phyloP scores from a whole-genome alignment of 1,140 invertebrate species.

The Cylas formicarius region DNA sequence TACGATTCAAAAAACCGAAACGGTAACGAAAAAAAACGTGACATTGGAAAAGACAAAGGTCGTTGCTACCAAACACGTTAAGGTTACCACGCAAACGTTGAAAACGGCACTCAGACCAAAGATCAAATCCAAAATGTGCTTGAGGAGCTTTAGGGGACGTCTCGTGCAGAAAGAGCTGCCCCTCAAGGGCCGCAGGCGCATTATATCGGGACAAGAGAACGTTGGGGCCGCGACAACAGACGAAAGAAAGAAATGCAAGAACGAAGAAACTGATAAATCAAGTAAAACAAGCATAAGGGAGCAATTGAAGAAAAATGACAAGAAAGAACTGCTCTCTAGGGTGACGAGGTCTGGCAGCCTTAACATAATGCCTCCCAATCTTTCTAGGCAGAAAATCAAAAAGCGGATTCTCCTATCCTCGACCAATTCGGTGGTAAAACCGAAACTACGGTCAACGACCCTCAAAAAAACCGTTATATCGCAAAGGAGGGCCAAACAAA shows the following conservation, averaged over 20 bases:
- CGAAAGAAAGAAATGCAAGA: conserved; percentile 17
- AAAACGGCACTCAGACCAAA: conserved; percentile 28
- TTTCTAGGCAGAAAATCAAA: conserved; percentile 25
- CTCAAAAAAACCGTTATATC: conserved; percentile 25
- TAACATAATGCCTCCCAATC: conserved; percentile 11
- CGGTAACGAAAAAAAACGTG: conserved; percentile 30
- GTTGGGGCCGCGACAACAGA: conserved; percentile 7
- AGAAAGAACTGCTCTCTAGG: too few relatives aligned
- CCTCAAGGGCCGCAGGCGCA: conserved; percentile 22
- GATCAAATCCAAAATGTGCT: conserved; percentile 39
- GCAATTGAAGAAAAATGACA: not conserved
- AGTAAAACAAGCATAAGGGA: not conserved
- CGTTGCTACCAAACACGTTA: conserved; percentile 36
- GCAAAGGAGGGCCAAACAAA: conserved; percentile 18
- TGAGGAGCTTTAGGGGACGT: conserved; percentile 37
- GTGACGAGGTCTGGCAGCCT: conserved; percentile 25
- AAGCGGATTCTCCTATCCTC: conserved; percentile 26
- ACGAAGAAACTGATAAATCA: conserved; percentile 8
- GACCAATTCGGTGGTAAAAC: conserved; percentile 20
- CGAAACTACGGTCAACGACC: conserved; percentile 28
- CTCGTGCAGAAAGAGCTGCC: conserved; percentile 37
- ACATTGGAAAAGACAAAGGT: conserved; percentile 34
- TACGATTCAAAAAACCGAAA: conserved; percentile 34
- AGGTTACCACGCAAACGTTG: conserved; percentile 35
- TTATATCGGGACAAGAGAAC: conserved; percentile 13